Conservation (phyloP, 2,113 vertebrate genomes). For the Mobula hypostoma region DNA sequence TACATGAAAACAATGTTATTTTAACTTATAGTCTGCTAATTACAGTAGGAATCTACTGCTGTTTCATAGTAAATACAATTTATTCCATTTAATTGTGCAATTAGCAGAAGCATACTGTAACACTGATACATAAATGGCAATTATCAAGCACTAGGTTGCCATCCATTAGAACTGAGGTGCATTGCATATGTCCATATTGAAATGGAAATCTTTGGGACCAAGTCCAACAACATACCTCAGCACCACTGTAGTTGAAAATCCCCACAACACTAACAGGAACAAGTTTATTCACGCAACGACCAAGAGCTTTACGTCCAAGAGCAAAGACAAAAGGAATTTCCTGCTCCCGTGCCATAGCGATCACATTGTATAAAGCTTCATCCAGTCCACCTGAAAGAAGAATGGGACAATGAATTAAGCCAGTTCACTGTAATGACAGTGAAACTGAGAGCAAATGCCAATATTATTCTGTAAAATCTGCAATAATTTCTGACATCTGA, state of each 20-base stretch:
- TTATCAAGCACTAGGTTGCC: background rate
- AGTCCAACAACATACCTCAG: conserved; percentile 68
- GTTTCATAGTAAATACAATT: background rate
- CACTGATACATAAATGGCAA: background rate
- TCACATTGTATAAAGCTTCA: conserved; percentile 92
- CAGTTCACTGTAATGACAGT: no score
- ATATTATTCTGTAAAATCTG: no score
- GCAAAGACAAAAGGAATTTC: conserved; percentile 97
- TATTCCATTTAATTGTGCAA: background rate
- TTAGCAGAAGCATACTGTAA: background rate
- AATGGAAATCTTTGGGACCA: background rate
- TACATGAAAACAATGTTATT: background rate
- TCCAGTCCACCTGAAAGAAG: conserved; percentile 77
- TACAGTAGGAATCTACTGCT: background rate
- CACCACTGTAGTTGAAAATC: conserved; percentile 91
- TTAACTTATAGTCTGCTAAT: background rate
- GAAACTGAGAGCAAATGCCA: no score
- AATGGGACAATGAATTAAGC: background rate
- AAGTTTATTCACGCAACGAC: conserved; percentile 94
- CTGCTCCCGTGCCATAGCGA: conserved; percentile 94
- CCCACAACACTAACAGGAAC: conserved; percentile 96
- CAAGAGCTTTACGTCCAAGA: conserved; percentile 87
- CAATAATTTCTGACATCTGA: no score
- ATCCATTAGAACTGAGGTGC: background rate
- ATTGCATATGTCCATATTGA: background rate